Conservation (phyloP, 2,113 vertebrate species). For the Brachyhypopomus occidentalis region DNA sequence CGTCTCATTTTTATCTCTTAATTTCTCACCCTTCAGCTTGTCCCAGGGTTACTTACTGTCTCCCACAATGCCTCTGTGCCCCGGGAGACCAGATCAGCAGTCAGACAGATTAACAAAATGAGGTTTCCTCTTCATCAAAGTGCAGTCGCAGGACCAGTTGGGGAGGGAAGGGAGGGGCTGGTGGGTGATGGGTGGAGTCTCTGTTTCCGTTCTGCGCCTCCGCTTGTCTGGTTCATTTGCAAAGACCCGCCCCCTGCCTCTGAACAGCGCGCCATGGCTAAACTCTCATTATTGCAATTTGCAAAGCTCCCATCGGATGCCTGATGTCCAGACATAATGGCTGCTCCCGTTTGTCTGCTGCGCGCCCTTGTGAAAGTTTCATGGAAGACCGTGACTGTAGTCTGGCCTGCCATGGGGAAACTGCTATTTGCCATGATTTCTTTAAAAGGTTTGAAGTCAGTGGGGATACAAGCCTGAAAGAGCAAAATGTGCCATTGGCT, state of each 20-base stretch:
- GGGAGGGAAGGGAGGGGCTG: no score
- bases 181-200: no score
- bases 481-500: no score
- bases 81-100: no score
- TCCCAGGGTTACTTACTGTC: constrained; percentile 2
- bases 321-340: constrained; percentile 3
- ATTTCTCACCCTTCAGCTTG: constrained; percentile 34
- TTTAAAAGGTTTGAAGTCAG: no score
- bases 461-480: no score
- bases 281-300: constrained; percentile 77
- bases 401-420: background rate
- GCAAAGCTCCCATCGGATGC: constrained; percentile 53
- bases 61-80: background rate
- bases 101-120: no score
- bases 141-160: no score
- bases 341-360: background rate
- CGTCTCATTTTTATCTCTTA: constrained; percentile 26
- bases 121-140: no score
- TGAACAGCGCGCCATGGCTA: constrained; percentile 64
- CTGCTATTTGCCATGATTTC: background rate
- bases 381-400: background rate
- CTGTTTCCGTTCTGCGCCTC: background rate
- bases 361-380: background rate
- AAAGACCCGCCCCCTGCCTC: constrained; percentile 54
- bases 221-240: constrained; percentile 13